Evolutionary conservation across 2,113 vertebrate species (phyloP), one percentile per base, ranked within the genome.

Genomic region (Ptilonorhynchus violaceus): DNA sequence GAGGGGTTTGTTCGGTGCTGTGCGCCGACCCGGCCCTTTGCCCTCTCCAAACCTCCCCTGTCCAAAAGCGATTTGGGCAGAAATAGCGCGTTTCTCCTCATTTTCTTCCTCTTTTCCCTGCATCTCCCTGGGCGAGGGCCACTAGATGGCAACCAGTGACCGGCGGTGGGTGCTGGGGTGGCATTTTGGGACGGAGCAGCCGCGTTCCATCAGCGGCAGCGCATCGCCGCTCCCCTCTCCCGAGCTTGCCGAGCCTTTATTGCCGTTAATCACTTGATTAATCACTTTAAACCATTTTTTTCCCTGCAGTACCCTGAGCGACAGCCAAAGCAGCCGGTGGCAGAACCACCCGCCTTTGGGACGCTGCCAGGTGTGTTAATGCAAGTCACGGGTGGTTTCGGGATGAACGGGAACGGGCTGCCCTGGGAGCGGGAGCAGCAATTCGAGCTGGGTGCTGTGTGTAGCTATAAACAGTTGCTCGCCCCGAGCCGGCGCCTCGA

Each of bases 261-360:
- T 4, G 67, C 41, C n/a, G 0, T 0, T 3, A 3, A 2, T 22
- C 10, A 0, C 52, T 11, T 21, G 1, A 27, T 4, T 4, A 25
- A 23, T 3, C 41, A 1, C 55, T 41, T 19, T 19, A 2, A 13
- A 5, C 55, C n/a, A 3, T 3, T 24, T 4, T 13, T 5, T 39
- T n/a, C 37, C 39, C 47, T 6, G 28, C 2, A 0, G 20, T 2
- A 14, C 47, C 28, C n/a, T 0, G 5, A 7, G 41, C 0, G 2
- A 2, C 6, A 25, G 47, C 13, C 42, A 2, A 14, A 11, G 39
- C 23, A 0, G 20, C 13, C 2, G 7, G 8, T 6, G 77, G 50
- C 42, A 39, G 16, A n/a, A 7, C 30, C 3, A 2, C 4, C 0
- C 4, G 59, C 7, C 56, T 33, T 47, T 4, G 46, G 44, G 39